Evolutionary conservation across 2,888 invertebrate genomes (phyloP).

Genomic region (Lingula anatina): DNA sequence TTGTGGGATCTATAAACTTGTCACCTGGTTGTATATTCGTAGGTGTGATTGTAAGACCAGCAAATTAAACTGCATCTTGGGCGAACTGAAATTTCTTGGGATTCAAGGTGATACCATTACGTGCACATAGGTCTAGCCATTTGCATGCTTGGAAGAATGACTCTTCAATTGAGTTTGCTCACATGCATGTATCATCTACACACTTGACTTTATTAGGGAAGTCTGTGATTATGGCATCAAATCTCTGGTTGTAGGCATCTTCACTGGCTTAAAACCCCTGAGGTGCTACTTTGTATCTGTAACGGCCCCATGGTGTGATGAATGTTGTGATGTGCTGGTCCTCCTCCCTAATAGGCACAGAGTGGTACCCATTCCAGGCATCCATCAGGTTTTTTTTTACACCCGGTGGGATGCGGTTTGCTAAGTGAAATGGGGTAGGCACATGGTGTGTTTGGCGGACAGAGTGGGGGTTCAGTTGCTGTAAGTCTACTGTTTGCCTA

Average conservation of each 20-base stretch:
- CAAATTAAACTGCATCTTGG: slow-evolving; percentile 11
- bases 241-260: slow-evolving; percentile 15
- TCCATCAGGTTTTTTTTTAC: slow-evolving; percentile 12
- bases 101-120: slow-evolving; percentile 14
- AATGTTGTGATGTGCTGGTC: slow-evolving; percentile 9
- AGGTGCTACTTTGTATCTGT: slow-evolving; percentile 11
- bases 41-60: slow-evolving; percentile 12
- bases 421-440: slow-evolving; percentile 13
- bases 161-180: slow-evolving; percentile 12
- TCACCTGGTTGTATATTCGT: slow-evolving; percentile 16
- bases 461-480: too few species aligned
- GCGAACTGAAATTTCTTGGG: slow-evolving; percentile 13
- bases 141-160: slow-evolving; percentile 14
- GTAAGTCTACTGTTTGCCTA: too few species aligned
- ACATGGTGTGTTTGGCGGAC: too few species aligned
- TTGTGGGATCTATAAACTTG: slow-evolving; percentile 15
- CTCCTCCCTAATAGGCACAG: slow-evolving; percentile 12
- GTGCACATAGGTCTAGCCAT: slow-evolving; percentile 13
- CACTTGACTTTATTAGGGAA: slow-evolving; percentile 14
- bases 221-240: slow-evolving; percentile 12
- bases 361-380: slow-evolving; percentile 13
- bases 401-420: slow-evolving; percentile 11
- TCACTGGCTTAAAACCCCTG: slow-evolving; percentile 13
- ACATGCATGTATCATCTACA: slow-evolving; percentile 15
- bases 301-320: slow-evolving; percentile 13